These are phyloP conservation scores for Drosophila gaucha DNA, from an alignment of 2,888 invertebrate species.

Conservation along the genomic window DNA sequence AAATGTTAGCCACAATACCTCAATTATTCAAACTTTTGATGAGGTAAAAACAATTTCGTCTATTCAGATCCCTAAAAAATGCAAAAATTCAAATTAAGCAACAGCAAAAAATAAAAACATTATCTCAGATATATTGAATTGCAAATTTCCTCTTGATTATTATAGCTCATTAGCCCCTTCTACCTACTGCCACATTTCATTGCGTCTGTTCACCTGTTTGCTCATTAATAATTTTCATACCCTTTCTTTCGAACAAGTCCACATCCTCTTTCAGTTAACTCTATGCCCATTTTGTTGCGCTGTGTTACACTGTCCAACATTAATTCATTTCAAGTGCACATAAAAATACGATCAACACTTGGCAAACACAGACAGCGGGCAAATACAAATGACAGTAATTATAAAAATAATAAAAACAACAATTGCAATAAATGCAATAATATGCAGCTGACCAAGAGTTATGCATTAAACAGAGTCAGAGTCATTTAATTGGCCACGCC, in stretches of 20 bases:
- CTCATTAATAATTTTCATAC: not conserved
- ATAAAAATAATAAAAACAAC: slow-evolving; percentile 37
- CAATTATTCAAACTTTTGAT: no score
- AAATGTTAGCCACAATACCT: no score
- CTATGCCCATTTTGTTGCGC: not conserved
- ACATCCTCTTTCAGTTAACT: not conserved
- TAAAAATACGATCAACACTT: slow-evolving; percentile 53
- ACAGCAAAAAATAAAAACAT: no score
- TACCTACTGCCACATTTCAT: not conserved
- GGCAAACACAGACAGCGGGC: slow-evolving; percentile 64
- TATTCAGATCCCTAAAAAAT: no score
- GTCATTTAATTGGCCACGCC: slow-evolving; percentile 64
- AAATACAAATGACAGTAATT: slow-evolving; percentile 52
- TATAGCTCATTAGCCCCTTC: not conserved
- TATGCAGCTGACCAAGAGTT: slow-evolving; percentile 56
- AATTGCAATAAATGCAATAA: slow-evolving; percentile 50
- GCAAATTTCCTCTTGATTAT: no score
- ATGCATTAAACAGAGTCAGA: slow-evolving; percentile 57
- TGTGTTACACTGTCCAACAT: slow-evolving; percentile 10
- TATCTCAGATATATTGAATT: no score
- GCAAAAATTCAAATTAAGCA: no score
- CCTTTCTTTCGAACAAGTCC: not conserved
- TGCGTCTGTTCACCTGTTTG: not conserved
- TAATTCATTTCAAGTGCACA: slow-evolving; percentile 34
- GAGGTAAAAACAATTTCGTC: no score